A percentile compares a stretch with the other conserved stretches of the same genome.
phyloP scores from a whole-genome alignment of 1,140 invertebrate genomes.

The Cylas formicarius region DNA sequence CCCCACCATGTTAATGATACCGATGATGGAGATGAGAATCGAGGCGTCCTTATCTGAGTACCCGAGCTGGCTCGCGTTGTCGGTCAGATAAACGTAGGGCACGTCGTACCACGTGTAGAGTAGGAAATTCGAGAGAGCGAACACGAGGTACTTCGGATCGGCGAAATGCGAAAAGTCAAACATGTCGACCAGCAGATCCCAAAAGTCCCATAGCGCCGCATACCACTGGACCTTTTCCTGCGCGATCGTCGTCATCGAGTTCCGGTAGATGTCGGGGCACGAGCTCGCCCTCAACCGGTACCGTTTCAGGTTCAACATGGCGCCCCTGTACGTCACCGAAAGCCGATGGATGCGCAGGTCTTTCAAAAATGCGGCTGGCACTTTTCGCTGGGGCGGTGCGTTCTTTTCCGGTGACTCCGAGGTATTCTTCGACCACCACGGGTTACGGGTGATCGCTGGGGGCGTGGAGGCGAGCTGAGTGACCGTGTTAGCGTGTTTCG shows the following conservation, averaged over 20 bases:
- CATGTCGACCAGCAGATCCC: constrained; percentile 73
- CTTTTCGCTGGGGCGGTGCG: constrained; percentile 41
- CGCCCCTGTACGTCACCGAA: constrained; percentile 75
- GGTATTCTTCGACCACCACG: constrained; percentile 50
- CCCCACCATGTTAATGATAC: constrained; percentile 78
- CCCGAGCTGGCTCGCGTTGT: constrained; percentile 65
- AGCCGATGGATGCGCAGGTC: constrained; percentile 63
- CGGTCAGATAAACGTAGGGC: constrained; percentile 78
- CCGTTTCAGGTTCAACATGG: constrained; percentile 77
- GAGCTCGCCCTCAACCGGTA: constrained; percentile 75
- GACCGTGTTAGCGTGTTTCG: constrained; percentile 35
- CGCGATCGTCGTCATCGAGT: constrained; percentile 80
- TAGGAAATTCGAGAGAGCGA: constrained; percentile 77
- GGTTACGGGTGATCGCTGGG: constrained; percentile 41
- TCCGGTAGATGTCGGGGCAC: constrained; percentile 80
- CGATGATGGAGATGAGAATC: constrained; percentile 76
- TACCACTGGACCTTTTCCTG: constrained; percentile 69
- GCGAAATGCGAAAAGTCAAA: constrained; percentile 72
- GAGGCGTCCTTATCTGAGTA: constrained; percentile 66
- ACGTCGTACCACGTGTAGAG: constrained; percentile 85
- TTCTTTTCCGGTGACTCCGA: constrained; percentile 36
- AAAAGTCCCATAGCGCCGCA: constrained; percentile 64
- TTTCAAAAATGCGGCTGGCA: constrained; percentile 59
- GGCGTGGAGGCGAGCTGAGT: constrained; percentile 27
- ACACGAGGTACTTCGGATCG: constrained; percentile 67